Conservation (phyloP, 2,797 vertebrate species). For the Morus bassanus region DNA sequence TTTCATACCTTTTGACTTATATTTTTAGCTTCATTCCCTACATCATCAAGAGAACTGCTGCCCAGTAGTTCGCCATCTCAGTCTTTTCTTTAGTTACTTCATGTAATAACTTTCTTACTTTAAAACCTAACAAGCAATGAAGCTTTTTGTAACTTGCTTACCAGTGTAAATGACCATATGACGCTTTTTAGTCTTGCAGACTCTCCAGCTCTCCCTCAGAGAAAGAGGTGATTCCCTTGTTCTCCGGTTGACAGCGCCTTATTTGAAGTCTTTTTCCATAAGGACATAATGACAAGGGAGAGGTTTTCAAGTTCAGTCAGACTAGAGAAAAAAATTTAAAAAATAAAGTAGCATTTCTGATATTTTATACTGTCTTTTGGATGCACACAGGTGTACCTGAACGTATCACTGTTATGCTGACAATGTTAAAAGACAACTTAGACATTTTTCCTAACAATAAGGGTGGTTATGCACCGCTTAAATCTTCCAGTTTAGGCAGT, state of each 20-base stretch:
- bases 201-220: neutral
- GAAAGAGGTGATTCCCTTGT: fast-evolving
- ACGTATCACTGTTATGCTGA: neutral
- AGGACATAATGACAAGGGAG: neutral
- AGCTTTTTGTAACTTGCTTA: neutral
- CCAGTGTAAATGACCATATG: neutral
- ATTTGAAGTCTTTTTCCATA: neutral
- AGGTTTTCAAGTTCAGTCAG: neutral
- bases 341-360: neutral
- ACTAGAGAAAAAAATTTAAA: neutral
- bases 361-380: neutral
- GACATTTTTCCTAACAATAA: neutral
- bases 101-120: neutral
- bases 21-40: neutral
- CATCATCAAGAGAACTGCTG: neutral
- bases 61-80: neutral
- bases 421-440: neutral
- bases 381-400: neutral
- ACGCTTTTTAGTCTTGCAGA: neutral
- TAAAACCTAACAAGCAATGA: neutral
- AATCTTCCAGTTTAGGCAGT: neutral
- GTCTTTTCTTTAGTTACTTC: neutral
- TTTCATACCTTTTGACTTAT: neutral
- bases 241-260: neutral
- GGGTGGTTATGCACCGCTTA: neutral